Evolutionary conservation across 1,140 invertebrate species (phyloP).

Genomic region (Heliconius melpomene): DNA sequence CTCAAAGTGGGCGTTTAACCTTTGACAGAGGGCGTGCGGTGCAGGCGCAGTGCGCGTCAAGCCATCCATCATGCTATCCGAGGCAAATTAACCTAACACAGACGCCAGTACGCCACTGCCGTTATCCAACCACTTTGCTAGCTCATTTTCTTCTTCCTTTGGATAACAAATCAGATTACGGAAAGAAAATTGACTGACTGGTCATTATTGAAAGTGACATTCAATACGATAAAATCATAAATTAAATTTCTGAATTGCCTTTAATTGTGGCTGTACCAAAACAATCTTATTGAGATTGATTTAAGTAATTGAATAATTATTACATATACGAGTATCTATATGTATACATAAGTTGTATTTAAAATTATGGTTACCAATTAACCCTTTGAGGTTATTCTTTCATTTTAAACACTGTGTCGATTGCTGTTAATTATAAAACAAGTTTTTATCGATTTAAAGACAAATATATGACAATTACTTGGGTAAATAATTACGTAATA

Average conservation of each 20-base stretch:
- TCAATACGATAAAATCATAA: background rate
- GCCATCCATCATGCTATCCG: conserved; percentile 74
- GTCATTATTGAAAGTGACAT: background rate
- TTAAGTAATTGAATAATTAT: no score
- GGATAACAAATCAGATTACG: background rate
- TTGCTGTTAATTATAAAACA: conserved; percentile 9
- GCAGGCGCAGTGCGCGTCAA: conserved; percentile 65
- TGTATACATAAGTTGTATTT: background rate
- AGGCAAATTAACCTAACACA: conserved; percentile 71
- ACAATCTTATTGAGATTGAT: no score
- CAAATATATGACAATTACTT: conserved; percentile 23
- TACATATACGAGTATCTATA: background rate
- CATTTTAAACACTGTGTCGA: background rate
- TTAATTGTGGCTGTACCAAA: no score
- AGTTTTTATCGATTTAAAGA: conserved; percentile 11
- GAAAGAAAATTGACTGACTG: background rate
- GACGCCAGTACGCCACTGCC: conserved; percentile 63
- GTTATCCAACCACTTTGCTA: conserved; percentile 19
- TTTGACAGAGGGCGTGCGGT: conserved; percentile 68
- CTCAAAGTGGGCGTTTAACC: conserved; percentile 77
- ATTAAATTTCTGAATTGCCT: no score
- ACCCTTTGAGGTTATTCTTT: background rate
- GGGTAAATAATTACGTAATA: conserved; percentile 56
- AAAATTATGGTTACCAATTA: background rate
- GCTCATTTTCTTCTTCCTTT: background rate